Base-by-base conservation (phyloP, 2,888 invertebrate genomes). In the Pharmacophagus antenor region DNA sequence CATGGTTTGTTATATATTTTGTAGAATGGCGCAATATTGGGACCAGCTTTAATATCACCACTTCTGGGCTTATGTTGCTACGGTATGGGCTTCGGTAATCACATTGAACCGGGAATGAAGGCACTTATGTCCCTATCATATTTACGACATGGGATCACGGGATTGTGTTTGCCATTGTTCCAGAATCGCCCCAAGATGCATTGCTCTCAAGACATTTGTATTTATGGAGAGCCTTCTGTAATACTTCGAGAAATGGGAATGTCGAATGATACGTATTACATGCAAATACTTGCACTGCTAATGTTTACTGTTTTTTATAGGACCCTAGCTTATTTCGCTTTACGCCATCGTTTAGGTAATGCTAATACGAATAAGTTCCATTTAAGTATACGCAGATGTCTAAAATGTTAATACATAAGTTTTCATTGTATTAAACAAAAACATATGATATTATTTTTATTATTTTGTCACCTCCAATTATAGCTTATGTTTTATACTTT, bases 111-210 rank as follows among this genome's bases (percentile, higher is more conserved):
- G 1, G 66, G 76, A 18, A 93, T 93, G 92, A 81, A 76, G 64
- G 72, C 83, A 0, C 69, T 93, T 0, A 93, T 93, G 92, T 81
- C 88, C 0, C 72, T 83, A 1, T 92, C 92, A 1, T 95, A 93
- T 74, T 86, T 95, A 15, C 91, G 95, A 52, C 95, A 93, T 70
- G 93, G 94, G 0, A 86, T 95, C 54, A 92, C 93, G 17, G 94
- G 94, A 51, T 92, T 81, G 68, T 84, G 73, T 0, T 67, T 89
- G 1, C 77, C 94, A 0, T 88, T 95, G 60, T 93, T 93, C 58
- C 82, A 92, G 62, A 86, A 93, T 57, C 79, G 95, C 15, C 84
- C 80, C 3, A 74, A 81, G 0, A 83, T 95, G 82, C 88, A 92
- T 18, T 95, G 95, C 69, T 78, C 85, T 0, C 78, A 85, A 23